Base-by-base conservation (phyloP, 2,888 invertebrate species). In the Lepidochitona cinerea region DNA sequence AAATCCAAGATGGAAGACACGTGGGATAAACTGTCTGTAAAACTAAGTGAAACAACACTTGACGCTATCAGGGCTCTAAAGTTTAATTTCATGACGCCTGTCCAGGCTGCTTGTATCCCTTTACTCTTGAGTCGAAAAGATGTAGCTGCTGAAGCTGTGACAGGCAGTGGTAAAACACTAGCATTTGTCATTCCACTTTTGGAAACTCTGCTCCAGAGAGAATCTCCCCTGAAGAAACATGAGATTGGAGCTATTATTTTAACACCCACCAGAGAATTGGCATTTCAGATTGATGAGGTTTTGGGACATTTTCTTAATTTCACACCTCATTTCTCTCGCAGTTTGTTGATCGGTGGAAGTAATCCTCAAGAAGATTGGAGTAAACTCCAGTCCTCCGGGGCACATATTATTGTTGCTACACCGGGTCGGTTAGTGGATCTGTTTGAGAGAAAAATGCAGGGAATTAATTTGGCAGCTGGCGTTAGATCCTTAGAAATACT, bases 81-180 rank as follows among this genome's bases (percentile, higher is more conserved):
- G 7, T 86, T 85, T 76, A 32, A 36, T 2, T 73, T 76, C 33
- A 84, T 85, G 70, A 87, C 85, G 6, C 85, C 84, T 32, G 85
- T 66, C 29, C 37, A 97, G 93, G 95, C 96, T 4, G 96, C 96
- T 0, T 94, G 96, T 71, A 97, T 98, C 85, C 97, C 97, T 0
- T 92, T 97, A 71, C 92, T 99, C 70, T 90, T 98, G 70, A 93
- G 94, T 9, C 95, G 96, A 84, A 98, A 98, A 91, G 99, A 99
- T 93, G 97, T 99, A 18, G 97, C 97, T 0, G 99, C 96, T 0
- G 98, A 99, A 91, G 99, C 99, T 3, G 97, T 99, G 0, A 99
- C 99, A 0, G 99, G 99, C 3, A 98, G 98, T 79, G 99, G 99
- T 0, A 99, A 99, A 92, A 99, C 99, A 0, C 91, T 99, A 52